Percentiles rank a stretch among this genome's conserved stretches.
These are phyloP conservation scores for Hippasteria phrygiana DNA, from an alignment of 53 echinoderm and acorn worm species.

Conservation along the genomic window DNA sequence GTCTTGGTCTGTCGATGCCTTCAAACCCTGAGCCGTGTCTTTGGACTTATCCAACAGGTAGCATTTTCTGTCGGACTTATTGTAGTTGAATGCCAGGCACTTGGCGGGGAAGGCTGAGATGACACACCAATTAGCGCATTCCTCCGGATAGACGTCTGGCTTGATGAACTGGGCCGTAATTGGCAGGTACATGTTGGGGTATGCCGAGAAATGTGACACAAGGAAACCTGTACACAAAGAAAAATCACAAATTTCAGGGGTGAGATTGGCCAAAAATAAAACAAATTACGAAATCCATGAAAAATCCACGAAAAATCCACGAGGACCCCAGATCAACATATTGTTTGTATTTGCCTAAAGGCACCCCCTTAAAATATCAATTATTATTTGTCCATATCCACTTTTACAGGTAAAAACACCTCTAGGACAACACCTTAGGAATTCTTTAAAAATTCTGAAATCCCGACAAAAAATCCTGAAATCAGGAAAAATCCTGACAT, in stretches of 20 bases:
- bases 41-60: slow-evolving; percentile 47
- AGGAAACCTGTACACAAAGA: slow-evolving; percentile 44
- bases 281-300: no score
- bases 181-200: slow-evolving; percentile 68
- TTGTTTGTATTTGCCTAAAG: no score
- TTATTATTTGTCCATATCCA: no score
- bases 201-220: slow-evolving; percentile 59
- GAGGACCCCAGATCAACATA: no score
- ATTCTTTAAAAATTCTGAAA: no score
- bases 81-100: slow-evolving; percentile 81
- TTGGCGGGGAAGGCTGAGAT: slow-evolving; percentile 7
- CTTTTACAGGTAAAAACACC: no score
- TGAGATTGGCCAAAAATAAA: neutral
- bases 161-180: slow-evolving; percentile 11
- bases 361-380: no score
- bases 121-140: slow-evolving; percentile 79
- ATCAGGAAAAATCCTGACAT: no score
- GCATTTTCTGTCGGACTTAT: slow-evolving; percentile 53
- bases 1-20: slow-evolving; percentile 32
- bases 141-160: slow-evolving; percentile 68
- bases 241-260: no score
- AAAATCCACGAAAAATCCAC: no score
- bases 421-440: no score
- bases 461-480: no score
- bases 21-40: slow-evolving; percentile 43